Conservation (phyloP, 2,113 vertebrate species). For the Edolisoma coerulescens region DNA sequence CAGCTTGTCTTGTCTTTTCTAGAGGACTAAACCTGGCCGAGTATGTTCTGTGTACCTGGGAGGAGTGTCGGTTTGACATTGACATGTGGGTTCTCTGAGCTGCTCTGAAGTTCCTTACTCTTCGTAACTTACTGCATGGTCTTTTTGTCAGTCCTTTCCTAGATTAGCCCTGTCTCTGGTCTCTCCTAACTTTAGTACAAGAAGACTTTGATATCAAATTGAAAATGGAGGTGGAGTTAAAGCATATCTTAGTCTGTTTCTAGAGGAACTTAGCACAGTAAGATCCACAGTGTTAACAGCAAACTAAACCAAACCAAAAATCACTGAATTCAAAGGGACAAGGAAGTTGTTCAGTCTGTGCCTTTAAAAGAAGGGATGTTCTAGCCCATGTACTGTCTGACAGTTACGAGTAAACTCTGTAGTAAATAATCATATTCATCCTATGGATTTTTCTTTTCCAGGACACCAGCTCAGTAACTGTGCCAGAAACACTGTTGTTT, state of each 20-base stretch:
- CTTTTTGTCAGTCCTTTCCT: not conserved
- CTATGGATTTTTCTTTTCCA: slow-evolving; percentile 45
- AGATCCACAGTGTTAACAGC: not conserved
- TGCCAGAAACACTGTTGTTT: slow-evolving; percentile 93
- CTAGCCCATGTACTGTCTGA: not conserved
- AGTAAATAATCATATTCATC: not conserved
- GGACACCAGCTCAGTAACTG: slow-evolving; percentile 84
- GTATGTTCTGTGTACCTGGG: not conserved
- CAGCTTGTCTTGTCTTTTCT: not conserved
- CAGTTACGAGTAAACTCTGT: not conserved
- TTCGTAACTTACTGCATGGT: not conserved
- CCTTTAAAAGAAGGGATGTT: not conserved
- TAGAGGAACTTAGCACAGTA: not conserved
- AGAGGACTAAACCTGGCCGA: not conserved
- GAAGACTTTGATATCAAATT: not conserved
- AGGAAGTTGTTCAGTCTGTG: not conserved
- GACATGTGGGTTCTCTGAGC: not conserved
- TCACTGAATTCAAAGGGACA: not conserved
- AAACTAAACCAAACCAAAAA: not conserved
- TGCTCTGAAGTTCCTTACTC: not conserved
- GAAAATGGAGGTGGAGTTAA: not conserved
- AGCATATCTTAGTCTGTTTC: not conserved
- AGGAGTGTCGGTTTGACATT: not conserved
- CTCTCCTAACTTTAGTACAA: not conserved
- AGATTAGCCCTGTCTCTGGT: not conserved